A percentile compares a stretch with the other conserved stretches of the same genome.
Evolutionary conservation across 2,797 vertebrate genomes (phyloP).

Genomic region (Sus cebifrons): DNA sequence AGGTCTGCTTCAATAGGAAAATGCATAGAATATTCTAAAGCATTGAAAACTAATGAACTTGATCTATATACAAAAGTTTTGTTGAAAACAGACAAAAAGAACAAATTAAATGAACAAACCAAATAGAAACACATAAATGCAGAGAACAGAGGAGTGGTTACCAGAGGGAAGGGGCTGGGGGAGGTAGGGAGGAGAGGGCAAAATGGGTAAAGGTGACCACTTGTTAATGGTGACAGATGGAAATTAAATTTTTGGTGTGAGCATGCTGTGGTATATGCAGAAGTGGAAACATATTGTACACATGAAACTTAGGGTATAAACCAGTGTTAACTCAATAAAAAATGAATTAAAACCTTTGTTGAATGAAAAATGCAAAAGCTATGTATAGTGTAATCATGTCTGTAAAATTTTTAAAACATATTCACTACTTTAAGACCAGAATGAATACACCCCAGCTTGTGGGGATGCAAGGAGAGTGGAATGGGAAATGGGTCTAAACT

Average conservation of each 20-base stretch:
- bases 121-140: background rate
- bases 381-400: background rate
- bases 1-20: background rate
- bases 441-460: background rate
- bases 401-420: conserved; percentile 2
- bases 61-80: background rate
- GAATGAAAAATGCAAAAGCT: background rate
- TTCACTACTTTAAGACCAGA: conserved; percentile 18
- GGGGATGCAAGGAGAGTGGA: background rate
- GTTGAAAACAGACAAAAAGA: background rate
- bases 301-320: background rate
- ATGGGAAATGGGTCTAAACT: background rate
- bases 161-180: background rate
- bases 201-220: background rate
- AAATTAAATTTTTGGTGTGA: background rate
- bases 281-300: background rate
- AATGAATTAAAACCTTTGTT: background rate
- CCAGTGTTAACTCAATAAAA: background rate
- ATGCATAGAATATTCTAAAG: conserved; percentile 9
- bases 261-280: background rate
- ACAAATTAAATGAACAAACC: background rate
- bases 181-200: background rate
- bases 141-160: background rate
- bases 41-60: conserved; percentile 32
- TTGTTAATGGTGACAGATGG: background rate